Conservation (phyloP, 2,113 vertebrate species). For the Cavia porcellus region DNA sequence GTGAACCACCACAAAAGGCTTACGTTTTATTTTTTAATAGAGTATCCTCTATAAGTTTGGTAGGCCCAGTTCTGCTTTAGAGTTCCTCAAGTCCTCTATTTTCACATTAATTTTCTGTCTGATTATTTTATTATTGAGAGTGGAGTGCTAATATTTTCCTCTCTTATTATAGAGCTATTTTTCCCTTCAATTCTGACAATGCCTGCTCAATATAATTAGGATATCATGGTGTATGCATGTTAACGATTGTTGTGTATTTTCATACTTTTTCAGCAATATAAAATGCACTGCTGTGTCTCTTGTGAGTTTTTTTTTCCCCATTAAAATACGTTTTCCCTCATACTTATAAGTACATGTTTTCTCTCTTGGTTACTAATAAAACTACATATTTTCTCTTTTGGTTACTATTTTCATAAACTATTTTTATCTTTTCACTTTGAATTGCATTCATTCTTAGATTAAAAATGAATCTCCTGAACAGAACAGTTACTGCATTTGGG, state of each 20-base stretch:
- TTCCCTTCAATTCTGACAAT: background rate
- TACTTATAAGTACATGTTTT: background rate
- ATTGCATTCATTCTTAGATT: background rate
- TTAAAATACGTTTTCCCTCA: background rate
- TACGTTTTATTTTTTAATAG: background rate
- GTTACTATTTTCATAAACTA: background rate
- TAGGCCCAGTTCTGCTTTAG: background rate
- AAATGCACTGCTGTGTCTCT: background rate
- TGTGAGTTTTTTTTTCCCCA: background rate
- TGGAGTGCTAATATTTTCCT: background rate
- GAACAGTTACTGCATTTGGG: background rate
- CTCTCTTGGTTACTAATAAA: background rate
- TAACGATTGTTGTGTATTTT: background rate
- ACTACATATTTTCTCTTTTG: background rate
- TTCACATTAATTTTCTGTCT: background rate
- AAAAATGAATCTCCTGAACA: background rate
- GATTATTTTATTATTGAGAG: background rate
- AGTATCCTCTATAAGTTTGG: background rate
- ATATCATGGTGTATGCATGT: background rate
- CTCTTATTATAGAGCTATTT: background rate
- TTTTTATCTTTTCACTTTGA: background rate
- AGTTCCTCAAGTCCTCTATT: background rate
- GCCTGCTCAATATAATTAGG: background rate
- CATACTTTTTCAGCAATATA: background rate
- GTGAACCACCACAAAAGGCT: background rate